Evolutionary conservation across 1,140 invertebrate genomes (phyloP).

Genomic region (Dendrolimus kikuchii): DNA sequence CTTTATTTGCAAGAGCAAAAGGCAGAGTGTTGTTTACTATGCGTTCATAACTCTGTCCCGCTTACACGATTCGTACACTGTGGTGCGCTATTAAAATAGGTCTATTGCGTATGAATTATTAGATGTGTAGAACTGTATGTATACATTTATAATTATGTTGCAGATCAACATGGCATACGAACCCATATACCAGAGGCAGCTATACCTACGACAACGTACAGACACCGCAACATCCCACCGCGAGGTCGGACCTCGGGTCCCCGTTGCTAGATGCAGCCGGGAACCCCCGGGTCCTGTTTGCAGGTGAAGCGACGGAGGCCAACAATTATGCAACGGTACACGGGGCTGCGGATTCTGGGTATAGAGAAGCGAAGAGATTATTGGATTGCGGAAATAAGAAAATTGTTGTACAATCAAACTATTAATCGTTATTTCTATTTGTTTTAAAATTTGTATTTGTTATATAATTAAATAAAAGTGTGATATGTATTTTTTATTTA

Average conservation of each 20-base stretch:
- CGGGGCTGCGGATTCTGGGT: conserved; percentile 83
- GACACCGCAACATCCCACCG: conserved; percentile 22
- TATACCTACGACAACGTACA: conserved; percentile 34
- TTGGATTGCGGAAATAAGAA: background rate
- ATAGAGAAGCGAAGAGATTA: conserved; percentile 78
- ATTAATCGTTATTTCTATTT: too few relatives aligned
- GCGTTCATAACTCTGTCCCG: too few relatives aligned
- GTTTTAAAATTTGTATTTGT: too few relatives aligned
- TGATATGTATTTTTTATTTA: too few relatives aligned
- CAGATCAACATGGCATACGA: conserved; percentile 39
- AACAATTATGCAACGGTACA: conserved; percentile 80
- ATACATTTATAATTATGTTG: background rate
- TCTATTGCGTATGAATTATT: too few relatives aligned
- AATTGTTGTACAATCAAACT: background rate
- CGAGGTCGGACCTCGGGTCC: conserved; percentile 13
- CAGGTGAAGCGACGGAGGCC: conserved; percentile 71
- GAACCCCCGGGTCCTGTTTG: conserved; percentile 23
- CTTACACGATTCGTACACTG: too few relatives aligned
- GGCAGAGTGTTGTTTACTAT: too few relatives aligned
- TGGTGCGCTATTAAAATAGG: too few relatives aligned
- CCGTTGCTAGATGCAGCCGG: conserved; percentile 17
- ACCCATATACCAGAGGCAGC: conserved; percentile 37
- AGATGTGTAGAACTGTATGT: too few relatives aligned
- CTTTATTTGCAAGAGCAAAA: too few relatives aligned
- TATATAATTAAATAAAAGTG: too few relatives aligned